Conservation (phyloP, 2,113 vertebrate species). For the Bothrops jararaca region DNA sequence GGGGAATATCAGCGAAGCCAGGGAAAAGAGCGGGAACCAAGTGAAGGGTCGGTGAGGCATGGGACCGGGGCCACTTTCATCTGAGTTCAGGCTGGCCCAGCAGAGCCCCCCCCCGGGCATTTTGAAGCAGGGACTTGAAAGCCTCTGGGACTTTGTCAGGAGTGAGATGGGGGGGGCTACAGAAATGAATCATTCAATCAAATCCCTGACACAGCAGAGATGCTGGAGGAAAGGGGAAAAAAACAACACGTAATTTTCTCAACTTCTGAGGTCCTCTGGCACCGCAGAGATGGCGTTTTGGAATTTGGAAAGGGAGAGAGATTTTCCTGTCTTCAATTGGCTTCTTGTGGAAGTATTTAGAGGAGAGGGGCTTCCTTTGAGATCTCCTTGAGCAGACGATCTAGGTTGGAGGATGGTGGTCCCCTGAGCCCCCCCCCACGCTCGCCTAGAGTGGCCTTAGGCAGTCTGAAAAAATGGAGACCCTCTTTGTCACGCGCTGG, state of each 20-base stretch:
- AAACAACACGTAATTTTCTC: neutral
- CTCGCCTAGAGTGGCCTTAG: no score
- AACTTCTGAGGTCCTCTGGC: neutral
- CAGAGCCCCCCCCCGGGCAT: neutral
- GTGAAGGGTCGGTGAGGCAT: neutral
- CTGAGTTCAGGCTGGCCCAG: neutral
- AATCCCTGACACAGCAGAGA: neutral
- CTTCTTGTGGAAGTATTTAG: neutral
- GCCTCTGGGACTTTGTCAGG: neutral
- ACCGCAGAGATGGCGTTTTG: neutral
- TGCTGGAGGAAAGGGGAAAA: neutral
- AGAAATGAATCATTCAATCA: neutral
- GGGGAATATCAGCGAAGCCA: no score
- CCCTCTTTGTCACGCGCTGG: neutral
- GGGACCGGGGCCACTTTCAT: no score
- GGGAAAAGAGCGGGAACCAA: neutral
- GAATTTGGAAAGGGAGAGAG: neutral
- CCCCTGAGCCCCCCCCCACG: neutral
- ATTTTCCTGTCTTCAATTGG: neutral
- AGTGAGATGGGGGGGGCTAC: neutral
- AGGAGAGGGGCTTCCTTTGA: neutral
- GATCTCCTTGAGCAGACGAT: neutral
- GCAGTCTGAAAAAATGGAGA: neutral
- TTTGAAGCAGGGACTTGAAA: neutral
- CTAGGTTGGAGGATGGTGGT: neutral